Evolutionary conservation across 2,797 vertebrate species (phyloP).

Genomic region (Echeneis naucrates): DNA sequence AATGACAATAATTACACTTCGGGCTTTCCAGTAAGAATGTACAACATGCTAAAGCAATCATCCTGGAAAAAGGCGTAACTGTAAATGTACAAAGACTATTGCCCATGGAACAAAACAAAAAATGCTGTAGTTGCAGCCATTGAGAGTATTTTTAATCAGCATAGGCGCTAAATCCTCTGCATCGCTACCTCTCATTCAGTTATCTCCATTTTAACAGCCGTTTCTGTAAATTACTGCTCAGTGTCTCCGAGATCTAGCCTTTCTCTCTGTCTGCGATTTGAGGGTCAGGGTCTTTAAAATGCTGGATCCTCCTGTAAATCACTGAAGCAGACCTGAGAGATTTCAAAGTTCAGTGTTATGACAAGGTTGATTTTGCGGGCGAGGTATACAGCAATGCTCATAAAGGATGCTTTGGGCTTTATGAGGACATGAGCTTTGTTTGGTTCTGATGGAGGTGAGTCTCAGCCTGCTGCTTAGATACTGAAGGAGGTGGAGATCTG

Average conservation of each 20-base stretch:
- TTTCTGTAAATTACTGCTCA: constrained; percentile 17
- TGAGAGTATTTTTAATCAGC: constrained; percentile 45
- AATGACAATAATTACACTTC: no score
- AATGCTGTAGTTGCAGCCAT: constrained; percentile 9
- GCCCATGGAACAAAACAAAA: constrained; percentile 39
- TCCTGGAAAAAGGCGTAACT: no score
- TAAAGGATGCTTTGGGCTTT: constrained; percentile 48
- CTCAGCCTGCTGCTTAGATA: no score
- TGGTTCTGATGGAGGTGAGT: constrained; percentile 29
- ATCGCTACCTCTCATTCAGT: constrained; percentile 22
- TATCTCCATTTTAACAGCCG: constrained; percentile 17
- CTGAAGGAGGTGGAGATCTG: no score
- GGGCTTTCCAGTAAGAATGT: no score
- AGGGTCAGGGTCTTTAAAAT: constrained; percentile 46
- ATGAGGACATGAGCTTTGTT: constrained; percentile 48
- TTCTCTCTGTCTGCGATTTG: constrained; percentile 40
- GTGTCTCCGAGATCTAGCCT: constrained; percentile 34
- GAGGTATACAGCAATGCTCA: constrained; percentile 32
- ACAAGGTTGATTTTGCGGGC: constrained; percentile 21
- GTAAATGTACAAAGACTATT: constrained; percentile 42
- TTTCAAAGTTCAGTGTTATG: constrained; percentile 43
- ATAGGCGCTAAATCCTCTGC: constrained; percentile 26
- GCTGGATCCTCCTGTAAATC: constrained; percentile 54
- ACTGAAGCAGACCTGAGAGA: constrained; percentile 14
- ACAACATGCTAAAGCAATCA: constrained; percentile 16